phyloP scores from a whole-genome alignment of 2,888 invertebrate species.

The Anthophora plumipes region DNA sequence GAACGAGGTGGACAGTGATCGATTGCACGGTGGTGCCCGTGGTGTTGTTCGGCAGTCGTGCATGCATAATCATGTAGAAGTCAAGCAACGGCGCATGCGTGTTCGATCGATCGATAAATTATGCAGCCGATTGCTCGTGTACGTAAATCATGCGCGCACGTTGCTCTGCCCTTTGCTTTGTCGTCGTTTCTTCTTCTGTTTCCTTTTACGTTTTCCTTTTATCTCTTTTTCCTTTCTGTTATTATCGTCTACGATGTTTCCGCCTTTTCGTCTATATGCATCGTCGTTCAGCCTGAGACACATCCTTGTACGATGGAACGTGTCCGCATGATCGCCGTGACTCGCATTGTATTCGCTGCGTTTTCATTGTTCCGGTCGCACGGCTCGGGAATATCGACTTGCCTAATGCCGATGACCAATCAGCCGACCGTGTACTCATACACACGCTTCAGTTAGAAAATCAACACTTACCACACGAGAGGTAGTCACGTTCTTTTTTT shows the following conservation, averaged over 20 bases:
- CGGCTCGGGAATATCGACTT: conserved; percentile 54
- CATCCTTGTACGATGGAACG: conserved; percentile 34
- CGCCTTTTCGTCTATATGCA: conserved; percentile 44
- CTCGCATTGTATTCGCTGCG: conserved; percentile 63
- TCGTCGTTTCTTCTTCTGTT: conserved; percentile 3
- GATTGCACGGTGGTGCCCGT: conserved; percentile 55
- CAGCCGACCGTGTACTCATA: background rate
- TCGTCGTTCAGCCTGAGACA: conserved; percentile 17
- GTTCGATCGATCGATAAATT: conserved; percentile 66
- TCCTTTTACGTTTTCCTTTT: conserved; percentile 4
- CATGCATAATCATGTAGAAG: conserved; percentile 45
- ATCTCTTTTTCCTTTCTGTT: conserved; percentile 17
- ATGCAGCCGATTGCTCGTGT: conserved; percentile 52
- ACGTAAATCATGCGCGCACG: conserved; percentile 70
- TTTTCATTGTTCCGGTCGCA: conserved; percentile 67
- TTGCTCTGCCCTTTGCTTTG: conserved; percentile 42
- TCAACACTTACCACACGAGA: background rate
- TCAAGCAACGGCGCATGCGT: conserved; percentile 40
- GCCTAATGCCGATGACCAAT: conserved; percentile 42
- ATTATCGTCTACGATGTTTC: conserved; percentile 45
- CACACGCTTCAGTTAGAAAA: background rate
- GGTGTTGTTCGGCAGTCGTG: conserved; percentile 39
- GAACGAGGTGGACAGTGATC: conserved; percentile 72
- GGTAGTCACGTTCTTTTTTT: conserved; percentile 2
- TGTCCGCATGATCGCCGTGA: conserved; percentile 66